Percentiles rank a stretch among this genome's conserved stretches.
phyloP scores from a whole-genome alignment of 2,797 vertebrate genomes.

The Tapirus indicus region DNA sequence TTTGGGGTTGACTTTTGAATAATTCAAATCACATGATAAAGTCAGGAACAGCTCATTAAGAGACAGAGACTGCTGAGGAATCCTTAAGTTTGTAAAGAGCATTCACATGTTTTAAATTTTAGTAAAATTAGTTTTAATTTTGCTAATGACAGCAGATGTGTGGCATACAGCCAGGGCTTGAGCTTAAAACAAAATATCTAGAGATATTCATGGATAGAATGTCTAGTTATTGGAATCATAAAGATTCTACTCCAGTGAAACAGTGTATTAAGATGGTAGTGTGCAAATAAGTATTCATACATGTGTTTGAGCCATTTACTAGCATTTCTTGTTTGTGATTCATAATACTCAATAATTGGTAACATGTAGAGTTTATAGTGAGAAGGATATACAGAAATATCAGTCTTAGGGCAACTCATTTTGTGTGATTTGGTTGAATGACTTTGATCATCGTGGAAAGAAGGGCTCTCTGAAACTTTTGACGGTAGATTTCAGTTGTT shows the following conservation, averaged over 20 bases:
- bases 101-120: conserved; percentile 80
- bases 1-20: conserved; percentile 78
- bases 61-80: conserved; percentile 71
- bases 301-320: conserved; percentile 57
- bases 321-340: conserved; percentile 65
- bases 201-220: conserved; percentile 65
- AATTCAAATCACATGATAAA: conserved; percentile 76
- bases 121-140: conserved; percentile 83
- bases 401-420: conserved; percentile 30
- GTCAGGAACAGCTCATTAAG: conserved; percentile 70
- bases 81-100: conserved; percentile 72
- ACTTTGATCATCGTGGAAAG: conserved; percentile 49
- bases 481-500: conserved; percentile 36
- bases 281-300: conserved; percentile 23
- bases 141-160: conserved; percentile 80
- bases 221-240: conserved; percentile 63
- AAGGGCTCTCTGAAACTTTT: conserved; percentile 34
- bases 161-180: conserved; percentile 74
- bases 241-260: conserved; percentile 62
- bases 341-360: conserved; percentile 68
- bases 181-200: conserved; percentile 72
- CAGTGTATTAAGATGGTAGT: conserved; percentile 51
- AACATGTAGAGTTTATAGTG: conserved; percentile 56
- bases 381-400: conserved; percentile 70
- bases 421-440: conserved; percentile 66